Evolutionary conservation across 1,140 invertebrate species (phyloP).

Genomic region (Atta cephalotes): DNA sequence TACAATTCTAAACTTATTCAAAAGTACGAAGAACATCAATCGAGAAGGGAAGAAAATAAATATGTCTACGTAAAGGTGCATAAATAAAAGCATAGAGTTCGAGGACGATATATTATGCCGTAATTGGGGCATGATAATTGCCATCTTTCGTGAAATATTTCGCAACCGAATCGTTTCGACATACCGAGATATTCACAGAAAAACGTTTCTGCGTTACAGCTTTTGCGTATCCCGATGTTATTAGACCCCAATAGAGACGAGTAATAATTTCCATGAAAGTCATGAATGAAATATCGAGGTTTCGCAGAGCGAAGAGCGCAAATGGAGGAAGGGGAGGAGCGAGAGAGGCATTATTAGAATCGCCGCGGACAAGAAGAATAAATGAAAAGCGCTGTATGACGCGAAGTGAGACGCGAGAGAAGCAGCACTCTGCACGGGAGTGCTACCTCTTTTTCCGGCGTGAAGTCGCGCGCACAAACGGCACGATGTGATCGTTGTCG

Average conservation of each 20-base stretch:
- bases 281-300: conserved; percentile 33
- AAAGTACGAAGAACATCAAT: background rate
- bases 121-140: conserved; percentile 12
- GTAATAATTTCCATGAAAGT: conserved; percentile 28
- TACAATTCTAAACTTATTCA: too few species aligned
- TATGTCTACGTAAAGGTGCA: background rate
- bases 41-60: background rate
- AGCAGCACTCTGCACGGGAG: background rate
- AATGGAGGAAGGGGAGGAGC: background rate
- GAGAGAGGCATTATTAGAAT: background rate
- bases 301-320: conserved; percentile 1
- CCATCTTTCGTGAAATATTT: background rate
- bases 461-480: background rate
- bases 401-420: background rate
- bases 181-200: background rate
- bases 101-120: background rate
- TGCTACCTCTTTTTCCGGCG: background rate
- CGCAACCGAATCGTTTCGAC: background rate
- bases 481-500: background rate
- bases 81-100: background rate
- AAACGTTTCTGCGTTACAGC: background rate
- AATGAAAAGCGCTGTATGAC: conserved; percentile 7
- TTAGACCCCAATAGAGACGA: background rate
- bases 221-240: background rate
- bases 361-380: too few species aligned